A percentile compares a stretch with the other conserved stretches of the same genome.
phyloP scores from a whole-genome alignment of 2,888 invertebrate species.

The Netelia virgata region DNA sequence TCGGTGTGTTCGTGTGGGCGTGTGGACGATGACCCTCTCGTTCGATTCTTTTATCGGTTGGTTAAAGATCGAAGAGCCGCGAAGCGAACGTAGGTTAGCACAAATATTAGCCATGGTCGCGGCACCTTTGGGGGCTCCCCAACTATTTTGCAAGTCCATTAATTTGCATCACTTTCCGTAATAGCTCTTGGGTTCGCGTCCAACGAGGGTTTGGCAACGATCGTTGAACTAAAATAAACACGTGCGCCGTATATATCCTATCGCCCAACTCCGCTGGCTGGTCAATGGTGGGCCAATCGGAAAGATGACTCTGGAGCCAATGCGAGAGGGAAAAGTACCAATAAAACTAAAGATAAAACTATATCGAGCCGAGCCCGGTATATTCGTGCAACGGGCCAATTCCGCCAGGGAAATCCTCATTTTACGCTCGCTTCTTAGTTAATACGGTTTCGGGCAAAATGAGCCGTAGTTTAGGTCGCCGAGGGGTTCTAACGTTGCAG shows the following conservation, averaged over 20 bases:
- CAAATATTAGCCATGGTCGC: constrained; percentile 62
- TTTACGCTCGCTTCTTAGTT: constrained; percentile 36
- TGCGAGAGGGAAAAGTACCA: constrained; percentile 11
- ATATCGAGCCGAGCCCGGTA: constrained; percentile 31
- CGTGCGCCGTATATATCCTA: constrained; percentile 26
- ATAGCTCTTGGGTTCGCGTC: constrained; percentile 55
- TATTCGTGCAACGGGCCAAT: neutral
- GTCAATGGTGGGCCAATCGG: constrained; percentile 21
- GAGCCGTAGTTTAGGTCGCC: constrained; percentile 17
- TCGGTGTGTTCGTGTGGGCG: neutral
- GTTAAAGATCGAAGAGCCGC: constrained; percentile 33
- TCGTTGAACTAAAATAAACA: constrained; percentile 62
- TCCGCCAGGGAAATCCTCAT: constrained; percentile 31
- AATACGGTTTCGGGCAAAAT: constrained; percentile 38
- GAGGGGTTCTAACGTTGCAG: constrained; percentile 7
- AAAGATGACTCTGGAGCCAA: constrained; percentile 15
- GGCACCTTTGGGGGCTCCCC: constrained; percentile 32
- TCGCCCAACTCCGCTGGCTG: neutral
- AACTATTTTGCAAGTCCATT: constrained; percentile 68
- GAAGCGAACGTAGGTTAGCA: constrained; percentile 46
- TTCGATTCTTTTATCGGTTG: constrained; percentile 42
- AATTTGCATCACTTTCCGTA: constrained; percentile 67
- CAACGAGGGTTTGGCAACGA: constrained; percentile 34
- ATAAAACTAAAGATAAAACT: neutral
- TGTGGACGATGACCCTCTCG: neutral